Evolutionary conservation across 23 tunicate genomes (phyloP).

Genomic region (Pegea sp.): DNA sequence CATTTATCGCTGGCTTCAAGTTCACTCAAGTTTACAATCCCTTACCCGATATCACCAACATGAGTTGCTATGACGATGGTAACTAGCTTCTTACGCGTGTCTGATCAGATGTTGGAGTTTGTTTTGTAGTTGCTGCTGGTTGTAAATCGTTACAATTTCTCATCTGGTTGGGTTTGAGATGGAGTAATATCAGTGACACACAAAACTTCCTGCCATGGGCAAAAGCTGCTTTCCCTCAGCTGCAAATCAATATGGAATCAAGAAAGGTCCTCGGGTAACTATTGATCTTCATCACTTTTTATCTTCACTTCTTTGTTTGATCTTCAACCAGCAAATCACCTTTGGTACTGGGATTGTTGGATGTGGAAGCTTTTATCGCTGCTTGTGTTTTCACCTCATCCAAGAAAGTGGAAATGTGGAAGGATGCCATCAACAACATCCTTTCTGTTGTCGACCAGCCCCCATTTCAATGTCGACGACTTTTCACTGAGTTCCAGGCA

Average conservation of each 20-base stretch:
- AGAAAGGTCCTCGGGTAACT: neutral
- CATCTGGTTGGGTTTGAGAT: conserved; percentile 49
- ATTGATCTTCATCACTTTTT: neutral
- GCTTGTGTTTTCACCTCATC: conserved; percentile 42
- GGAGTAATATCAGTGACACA: conserved; percentile 12
- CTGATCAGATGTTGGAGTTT: neutral
- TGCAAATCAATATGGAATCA: conserved; percentile 19
- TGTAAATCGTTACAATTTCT: conserved; percentile 16
- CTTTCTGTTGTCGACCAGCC: conserved; percentile 12
- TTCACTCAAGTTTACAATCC: no score
- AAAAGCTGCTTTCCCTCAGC: conserved; percentile 14
- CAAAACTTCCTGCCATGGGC: conserved; percentile 25
- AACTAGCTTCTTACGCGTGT: no score
- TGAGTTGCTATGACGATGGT: no score
- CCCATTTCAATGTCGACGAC: conserved; percentile 11
- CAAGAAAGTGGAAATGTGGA: conserved; percentile 20
- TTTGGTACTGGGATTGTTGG: conserved; percentile 9
- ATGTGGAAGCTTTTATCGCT: conserved; percentile 62
- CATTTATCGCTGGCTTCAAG: no score
- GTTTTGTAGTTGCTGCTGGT: conserved; percentile 23
- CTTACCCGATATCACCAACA: no score
- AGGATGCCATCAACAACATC: conserved; percentile 1
- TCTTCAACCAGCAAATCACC: neutral
- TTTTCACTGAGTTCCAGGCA: conserved; percentile 51
- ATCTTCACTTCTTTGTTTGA: neutral